Conservation (phyloP, 2,888 invertebrate genomes). For the Ochropleura plecta region DNA sequence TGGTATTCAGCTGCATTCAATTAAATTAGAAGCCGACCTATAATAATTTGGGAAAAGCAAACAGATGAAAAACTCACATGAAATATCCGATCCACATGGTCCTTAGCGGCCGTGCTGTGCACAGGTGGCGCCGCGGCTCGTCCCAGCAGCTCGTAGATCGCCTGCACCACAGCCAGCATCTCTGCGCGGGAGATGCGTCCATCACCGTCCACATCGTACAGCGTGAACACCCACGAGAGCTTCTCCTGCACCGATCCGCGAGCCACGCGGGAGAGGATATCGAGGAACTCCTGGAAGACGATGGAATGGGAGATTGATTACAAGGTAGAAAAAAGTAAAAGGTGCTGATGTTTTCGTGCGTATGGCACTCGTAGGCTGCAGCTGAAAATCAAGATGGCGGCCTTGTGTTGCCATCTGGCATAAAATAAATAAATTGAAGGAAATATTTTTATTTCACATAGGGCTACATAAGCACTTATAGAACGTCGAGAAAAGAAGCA, state of each 20-base stretch:
- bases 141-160: constrained; percentile 97
- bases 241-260: constrained; percentile 96
- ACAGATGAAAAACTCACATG: constrained; percentile 90
- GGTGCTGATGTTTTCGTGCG: no score
- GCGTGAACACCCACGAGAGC: constrained; percentile 96
- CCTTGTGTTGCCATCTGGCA: no score
- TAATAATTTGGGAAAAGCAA: not conserved
- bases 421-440: no score
- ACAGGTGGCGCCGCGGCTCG: constrained; percentile 94
- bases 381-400: no score
- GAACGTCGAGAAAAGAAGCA: no score
- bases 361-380: no score
- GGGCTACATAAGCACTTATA: no score
- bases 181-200: constrained; percentile 96
- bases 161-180: constrained; percentile 95
- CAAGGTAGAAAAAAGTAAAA: no score
- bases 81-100: constrained; percentile 96
- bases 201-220: constrained; percentile 97
- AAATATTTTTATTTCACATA: no score
- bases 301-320: not conserved
- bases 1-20: no score
- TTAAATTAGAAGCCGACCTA: not conserved
- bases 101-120: constrained; percentile 93
- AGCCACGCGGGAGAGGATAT: constrained; percentile 95
- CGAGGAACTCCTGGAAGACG: constrained; percentile 94